A percentile compares a stretch with the other conserved stretches of the same genome.
phyloP scores from a whole-genome alignment of 1,140 invertebrate species.

The Amphibalanus amphitrite region DNA sequence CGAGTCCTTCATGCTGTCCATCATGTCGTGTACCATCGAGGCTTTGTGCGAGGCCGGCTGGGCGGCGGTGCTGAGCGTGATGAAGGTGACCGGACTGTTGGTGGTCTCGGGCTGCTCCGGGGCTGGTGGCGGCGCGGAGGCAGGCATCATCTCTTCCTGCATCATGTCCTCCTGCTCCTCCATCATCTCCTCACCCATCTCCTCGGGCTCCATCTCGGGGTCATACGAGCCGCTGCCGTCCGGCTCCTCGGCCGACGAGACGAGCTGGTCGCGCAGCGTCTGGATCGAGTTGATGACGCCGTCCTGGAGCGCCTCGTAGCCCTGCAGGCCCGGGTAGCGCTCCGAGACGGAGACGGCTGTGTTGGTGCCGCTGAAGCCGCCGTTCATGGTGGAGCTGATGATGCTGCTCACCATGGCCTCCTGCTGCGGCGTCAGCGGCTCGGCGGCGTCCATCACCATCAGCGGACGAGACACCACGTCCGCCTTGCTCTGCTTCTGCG shows the following conservation, averaged over 20 bases:
- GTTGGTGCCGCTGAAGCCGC: background rate
- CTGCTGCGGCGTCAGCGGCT: background rate
- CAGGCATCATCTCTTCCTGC: background rate
- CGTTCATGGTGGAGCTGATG: background rate
- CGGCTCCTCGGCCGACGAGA: background rate
- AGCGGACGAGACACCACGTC: background rate
- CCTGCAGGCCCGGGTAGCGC: background rate
- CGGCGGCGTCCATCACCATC: background rate
- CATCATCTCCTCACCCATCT: background rate
- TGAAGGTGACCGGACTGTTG: background rate
- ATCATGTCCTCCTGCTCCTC: background rate
- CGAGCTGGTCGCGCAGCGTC: background rate
- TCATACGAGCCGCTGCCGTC: background rate
- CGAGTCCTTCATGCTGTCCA: background rate
- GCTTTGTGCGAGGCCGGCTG: background rate
- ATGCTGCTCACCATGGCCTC: background rate
- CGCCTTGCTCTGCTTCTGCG: background rate
- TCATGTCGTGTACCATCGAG: background rate
- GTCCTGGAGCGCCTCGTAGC: constrained; percentile 1
- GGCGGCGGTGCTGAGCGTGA: background rate
- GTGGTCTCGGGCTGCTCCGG: background rate
- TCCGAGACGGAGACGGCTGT: background rate
- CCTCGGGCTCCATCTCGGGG: background rate
- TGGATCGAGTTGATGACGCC: constrained; percentile 1
- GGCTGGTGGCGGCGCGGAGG: background rate